Evolutionary conservation across 2,888 invertebrate species (phyloP).

Genomic region (Drosophila antonietae): DNA sequence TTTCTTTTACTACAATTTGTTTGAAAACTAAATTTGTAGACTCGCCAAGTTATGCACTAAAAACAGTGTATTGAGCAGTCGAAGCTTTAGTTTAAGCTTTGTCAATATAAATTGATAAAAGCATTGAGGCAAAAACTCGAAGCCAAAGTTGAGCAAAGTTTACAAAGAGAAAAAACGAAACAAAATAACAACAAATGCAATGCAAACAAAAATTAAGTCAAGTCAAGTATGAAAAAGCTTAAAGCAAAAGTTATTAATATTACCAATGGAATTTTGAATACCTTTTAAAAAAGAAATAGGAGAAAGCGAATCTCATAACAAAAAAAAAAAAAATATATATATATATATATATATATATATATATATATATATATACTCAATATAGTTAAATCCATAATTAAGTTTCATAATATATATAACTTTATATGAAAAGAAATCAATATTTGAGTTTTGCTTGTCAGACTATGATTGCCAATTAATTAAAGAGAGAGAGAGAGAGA

Average conservation of each 20-base stretch:
- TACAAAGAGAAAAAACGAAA: slow-evolving; percentile 18
- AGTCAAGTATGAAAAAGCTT: slow-evolving; percentile 9
- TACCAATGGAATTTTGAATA: slow-evolving; percentile 11
- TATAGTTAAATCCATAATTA: not conserved
- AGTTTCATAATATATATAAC: not conserved
- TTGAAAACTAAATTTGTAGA: not conserved
- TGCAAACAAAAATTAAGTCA: slow-evolving; percentile 23
- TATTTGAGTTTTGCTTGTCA: not conserved
- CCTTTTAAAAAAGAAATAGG: not conserved
- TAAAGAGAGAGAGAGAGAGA: not conserved
- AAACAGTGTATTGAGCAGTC: not conserved
- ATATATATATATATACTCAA: not conserved
- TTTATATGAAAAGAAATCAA: not conserved
- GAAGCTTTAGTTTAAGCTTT: not conserved
- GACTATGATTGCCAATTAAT: too few species aligned
- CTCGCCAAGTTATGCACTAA: not conserved
- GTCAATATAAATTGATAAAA: slow-evolving; percentile 34
- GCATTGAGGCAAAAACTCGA: slow-evolving; percentile 61
- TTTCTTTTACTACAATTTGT: not conserved
- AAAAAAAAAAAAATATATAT: not conserved
- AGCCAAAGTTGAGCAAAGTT: slow-evolving; percentile 61
- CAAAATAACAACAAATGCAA: slow-evolving; percentile 17
- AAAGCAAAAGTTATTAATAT: slow-evolving; percentile 2
- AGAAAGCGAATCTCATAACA: too few species aligned
- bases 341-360: not conserved